These are phyloP conservation scores for Heliocidaris tuberculata DNA, from an alignment of 35 echinoderm and acorn worm genomes.

Conservation along the genomic window DNA sequence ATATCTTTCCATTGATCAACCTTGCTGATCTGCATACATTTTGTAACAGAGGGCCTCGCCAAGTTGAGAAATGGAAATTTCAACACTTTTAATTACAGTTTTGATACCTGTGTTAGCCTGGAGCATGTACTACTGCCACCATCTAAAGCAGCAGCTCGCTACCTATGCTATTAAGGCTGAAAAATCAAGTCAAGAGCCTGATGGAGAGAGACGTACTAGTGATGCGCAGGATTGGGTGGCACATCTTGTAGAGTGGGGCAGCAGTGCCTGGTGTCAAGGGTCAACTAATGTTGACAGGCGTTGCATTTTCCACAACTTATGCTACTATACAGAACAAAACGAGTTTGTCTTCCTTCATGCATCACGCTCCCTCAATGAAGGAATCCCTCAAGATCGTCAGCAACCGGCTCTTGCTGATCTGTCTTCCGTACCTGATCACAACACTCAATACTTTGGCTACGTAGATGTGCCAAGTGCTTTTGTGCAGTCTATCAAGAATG, in stretches of 20 bases:
- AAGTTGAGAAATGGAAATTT: neutral
- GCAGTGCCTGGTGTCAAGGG: slow-evolving; percentile 79
- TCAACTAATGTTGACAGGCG: slow-evolving; percentile 67
- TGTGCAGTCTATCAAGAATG: slow-evolving; percentile 7
- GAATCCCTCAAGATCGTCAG: slow-evolving; percentile 69
- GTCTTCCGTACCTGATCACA: slow-evolving; percentile 88
- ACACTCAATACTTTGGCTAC: slow-evolving; percentile 95
- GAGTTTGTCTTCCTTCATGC: slow-evolving; percentile 83
- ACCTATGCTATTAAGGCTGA: neutral
- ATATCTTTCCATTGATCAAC: neutral
- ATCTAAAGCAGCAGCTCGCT: slow-evolving; percentile 16
- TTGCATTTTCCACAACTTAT: slow-evolving; percentile 87
- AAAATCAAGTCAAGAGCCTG: neutral
- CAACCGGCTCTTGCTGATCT: slow-evolving; percentile 85
- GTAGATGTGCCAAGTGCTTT: slow-evolving; percentile 53
- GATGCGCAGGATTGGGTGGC: neutral
- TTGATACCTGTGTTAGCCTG: slow-evolving; percentile 2
- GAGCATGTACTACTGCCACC: slow-evolving; percentile 13
- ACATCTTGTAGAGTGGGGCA: neutral
- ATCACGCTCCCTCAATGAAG: slow-evolving; percentile 52
- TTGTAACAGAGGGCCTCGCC: neutral
- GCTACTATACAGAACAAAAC: slow-evolving; percentile 60
- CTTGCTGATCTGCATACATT: neutral
- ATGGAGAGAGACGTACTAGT: neutral
- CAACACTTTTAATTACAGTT: neutral